These are phyloP conservation scores for Petroica traversi DNA, from an alignment of 2,113 vertebrate species.

Conservation along the genomic window DNA sequence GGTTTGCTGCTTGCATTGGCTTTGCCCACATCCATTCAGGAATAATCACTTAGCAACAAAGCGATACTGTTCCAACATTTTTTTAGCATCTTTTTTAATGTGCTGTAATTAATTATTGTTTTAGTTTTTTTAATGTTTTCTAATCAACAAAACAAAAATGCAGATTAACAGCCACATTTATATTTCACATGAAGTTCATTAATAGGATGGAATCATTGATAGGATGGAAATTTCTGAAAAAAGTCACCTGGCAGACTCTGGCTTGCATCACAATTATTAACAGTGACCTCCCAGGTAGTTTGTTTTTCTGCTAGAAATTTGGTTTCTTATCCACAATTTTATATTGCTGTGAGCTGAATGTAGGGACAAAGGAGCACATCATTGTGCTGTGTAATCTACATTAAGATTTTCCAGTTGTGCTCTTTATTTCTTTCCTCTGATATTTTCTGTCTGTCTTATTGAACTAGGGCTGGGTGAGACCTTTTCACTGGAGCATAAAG, in stretches of 20 bases:
- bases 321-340: background rate
- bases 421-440: background rate
- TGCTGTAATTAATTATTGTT: background rate
- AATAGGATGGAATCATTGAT: too few relatives aligned
- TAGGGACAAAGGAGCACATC: background rate
- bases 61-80: background rate
- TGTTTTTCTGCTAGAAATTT: background rate
- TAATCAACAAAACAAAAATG: background rate
- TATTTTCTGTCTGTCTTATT: background rate
- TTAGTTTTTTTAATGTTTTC: background rate
- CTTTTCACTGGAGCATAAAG: background rate
- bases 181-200: background rate
- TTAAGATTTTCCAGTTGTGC: background rate
- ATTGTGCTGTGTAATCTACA: background rate
- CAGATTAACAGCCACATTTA: background rate
- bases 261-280: background rate
- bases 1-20: background rate
- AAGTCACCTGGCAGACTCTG: background rate
- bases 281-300: background rate
- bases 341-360: background rate
- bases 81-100: rapidly evolving
- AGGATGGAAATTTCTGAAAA: background rate
- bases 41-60: background rate
- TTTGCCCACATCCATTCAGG: background rate
- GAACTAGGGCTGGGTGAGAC: background rate